Evolutionary conservation across 2,797 vertebrate species (phyloP), one percentile per base, ranked within the genome.

Genomic region (Glyptemys insculpta): DNA sequence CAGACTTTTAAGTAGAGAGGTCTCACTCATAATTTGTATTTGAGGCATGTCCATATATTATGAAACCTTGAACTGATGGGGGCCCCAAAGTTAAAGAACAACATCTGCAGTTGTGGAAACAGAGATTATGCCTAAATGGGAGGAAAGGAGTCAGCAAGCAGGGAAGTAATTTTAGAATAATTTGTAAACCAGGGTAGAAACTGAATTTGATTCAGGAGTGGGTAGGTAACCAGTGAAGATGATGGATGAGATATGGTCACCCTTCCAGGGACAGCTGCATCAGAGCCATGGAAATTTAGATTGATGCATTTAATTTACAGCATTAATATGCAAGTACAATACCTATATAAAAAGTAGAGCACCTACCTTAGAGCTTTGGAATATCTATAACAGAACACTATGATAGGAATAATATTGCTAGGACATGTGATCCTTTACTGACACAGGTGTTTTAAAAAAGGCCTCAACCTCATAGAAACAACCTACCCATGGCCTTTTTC

Each of bases 391-490:
- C 49, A 9, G 29, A 81, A 82, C 27, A 49, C 7, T n/a, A 54
- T 76, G 5, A 87, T 62, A 65, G 8, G 11, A 72, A 9, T 23
- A 62, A 49, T 44, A n/a, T 62, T 57, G 11, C 53, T 86, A 82
- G 53, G 10, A 57, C 57, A 83, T 52, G 57, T 29, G 44, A 59
- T 52, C 72, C 3, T 12, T 85, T 85, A 91, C 84, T 91, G 81
- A 90, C 81, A 81, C 54, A 83, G 76, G 74, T 87, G 81, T 83
- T 88, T 84, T 80, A 83, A 83, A 65, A 83, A 90, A 52, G 79
- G 10, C 53, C 68, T 72, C 79, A 86, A 80, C 49, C 54, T 84
- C 59, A 37, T n/a, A 56, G 76, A 65, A 65, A 44, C 72, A 72
- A 76, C 57, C 57, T 62, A 29, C 21, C 47, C 34, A 8, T 25